Base-by-base conservation (phyloP, 2,113 vertebrate genomes). In the Aleadryas rufinucha region DNA sequence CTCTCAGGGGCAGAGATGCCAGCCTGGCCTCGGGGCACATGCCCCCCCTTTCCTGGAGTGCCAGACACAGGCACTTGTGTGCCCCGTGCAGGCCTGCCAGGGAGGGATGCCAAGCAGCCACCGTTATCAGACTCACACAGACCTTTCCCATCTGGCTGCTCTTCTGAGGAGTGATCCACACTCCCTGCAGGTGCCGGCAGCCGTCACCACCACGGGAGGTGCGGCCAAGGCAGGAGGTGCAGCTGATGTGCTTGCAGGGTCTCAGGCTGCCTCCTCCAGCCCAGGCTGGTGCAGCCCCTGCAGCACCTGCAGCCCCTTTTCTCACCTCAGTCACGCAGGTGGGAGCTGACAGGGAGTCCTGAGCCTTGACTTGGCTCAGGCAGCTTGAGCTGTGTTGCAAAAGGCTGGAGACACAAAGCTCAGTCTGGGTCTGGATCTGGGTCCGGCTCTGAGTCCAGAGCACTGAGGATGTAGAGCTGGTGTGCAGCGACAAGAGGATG, bases 141-240 rank as follows among this genome's bases (percentile, higher is more conserved):
- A 72, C 94, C 72, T 90, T 84, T 87, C 84, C 89, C 87, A 68
- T 61, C 80, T 94, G 95, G 89, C 94, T 88, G 79, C 90, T 75
- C 68, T 82, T 89, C 76, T 66, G 86, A 92, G 80, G 56, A 90
- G 56, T 0, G 33, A 72, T 75, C 71, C 44, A 1, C 2, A 0
- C 42, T 83, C 70, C 41, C 89, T 4, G 53, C 87, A 79, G 93
- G 93, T 64, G 77, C 89, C 1, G 3, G 52, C 86, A 69, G 85
- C 66, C 39, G 3, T 26, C 33, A 0, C 65, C 6, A 22, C 7
- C 56, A 7, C 4, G 0, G 24, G 54, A 61, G 56, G 60, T 13
- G 75, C 87, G 37, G 74, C 77, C 74, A 47, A 47, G 53, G 60
- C 14, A 1, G 30, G 84, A 60, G 72, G 50, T 44, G 79, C 81